Percentiles rank a stretch among this genome's conserved stretches.
Evolutionary conservation across 2,797 vertebrate species (phyloP).

Genomic region (Brotogeris chrysoptera): DNA sequence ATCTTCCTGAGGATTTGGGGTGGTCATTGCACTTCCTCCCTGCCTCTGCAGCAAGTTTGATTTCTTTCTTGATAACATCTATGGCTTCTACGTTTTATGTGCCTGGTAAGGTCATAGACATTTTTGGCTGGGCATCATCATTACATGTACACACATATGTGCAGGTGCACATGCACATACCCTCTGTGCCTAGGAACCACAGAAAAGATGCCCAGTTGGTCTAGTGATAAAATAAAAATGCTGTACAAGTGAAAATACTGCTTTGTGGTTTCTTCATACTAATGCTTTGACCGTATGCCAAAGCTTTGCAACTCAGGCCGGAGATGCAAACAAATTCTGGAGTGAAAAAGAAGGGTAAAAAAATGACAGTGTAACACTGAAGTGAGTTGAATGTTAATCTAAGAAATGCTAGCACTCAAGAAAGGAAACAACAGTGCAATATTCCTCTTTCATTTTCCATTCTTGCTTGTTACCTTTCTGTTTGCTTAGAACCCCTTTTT

Average conservation of each 20-base stretch:
- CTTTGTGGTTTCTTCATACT: conserved; percentile 24
- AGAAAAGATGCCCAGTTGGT: background rate
- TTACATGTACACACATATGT: background rate
- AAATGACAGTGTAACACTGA: background rate
- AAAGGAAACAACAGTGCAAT: background rate
- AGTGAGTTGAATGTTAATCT: background rate
- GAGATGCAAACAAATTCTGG: background rate
- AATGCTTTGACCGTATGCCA: conserved; percentile 27
- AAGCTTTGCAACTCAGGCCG: background rate
- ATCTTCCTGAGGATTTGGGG: background rate
- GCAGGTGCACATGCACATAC: too few relatives aligned
- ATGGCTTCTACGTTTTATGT: background rate
- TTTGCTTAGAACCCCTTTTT: background rate
- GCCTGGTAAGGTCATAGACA: background rate
- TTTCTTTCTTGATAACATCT: background rate
- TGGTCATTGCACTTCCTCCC: background rate
- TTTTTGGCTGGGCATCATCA: background rate
- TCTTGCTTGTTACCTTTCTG: background rate
- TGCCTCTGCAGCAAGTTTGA: background rate
- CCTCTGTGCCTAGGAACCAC: background rate
- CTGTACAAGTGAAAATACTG: background rate
- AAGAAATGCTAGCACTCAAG: background rate
- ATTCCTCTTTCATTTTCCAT: background rate
- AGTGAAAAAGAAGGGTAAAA: background rate
- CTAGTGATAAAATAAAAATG: conserved; percentile 50